Evolutionary conservation across 2,797 vertebrate species (phyloP).

Genomic region (Chelonia mydas): DNA sequence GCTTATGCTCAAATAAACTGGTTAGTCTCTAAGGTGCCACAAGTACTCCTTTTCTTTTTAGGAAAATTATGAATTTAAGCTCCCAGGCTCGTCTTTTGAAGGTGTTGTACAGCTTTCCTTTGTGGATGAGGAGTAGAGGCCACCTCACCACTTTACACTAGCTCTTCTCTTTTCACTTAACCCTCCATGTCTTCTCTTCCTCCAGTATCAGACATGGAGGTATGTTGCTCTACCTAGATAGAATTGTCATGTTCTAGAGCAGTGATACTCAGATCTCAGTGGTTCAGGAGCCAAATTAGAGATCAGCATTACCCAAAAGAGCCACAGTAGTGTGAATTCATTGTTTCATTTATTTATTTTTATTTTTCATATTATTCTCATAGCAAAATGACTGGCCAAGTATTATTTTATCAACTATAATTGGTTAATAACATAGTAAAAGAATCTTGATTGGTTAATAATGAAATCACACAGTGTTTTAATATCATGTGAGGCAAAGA

Average conservation of each 20-base stretch:
- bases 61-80: too few relatives aligned
- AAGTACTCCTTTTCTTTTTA: too few relatives aligned
- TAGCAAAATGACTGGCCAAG: background rate
- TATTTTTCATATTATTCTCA: too few relatives aligned
- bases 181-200: background rate
- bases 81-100: background rate
- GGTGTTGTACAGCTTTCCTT: background rate
- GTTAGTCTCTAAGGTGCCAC: too few relatives aligned
- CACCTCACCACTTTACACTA: background rate
- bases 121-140: background rate
- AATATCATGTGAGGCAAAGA: background rate
- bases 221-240: background rate
- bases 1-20: too few relatives aligned
- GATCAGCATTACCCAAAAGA: background rate
- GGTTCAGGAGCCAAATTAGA: background rate
- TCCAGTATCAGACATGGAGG: background rate
- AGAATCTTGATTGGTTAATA: background rate
- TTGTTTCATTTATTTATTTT: background rate
- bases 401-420: background rate
- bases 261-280: background rate
- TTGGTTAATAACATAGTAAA: background rate
- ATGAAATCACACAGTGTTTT: background rate
- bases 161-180: background rate
- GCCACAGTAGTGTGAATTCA: background rate
- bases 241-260: background rate